A percentile compares a stretch with the other conserved stretches of the same genome.
phyloP scores from a whole-genome alignment of 2,888 invertebrate species.

The Drosophila sordidula region DNA sequence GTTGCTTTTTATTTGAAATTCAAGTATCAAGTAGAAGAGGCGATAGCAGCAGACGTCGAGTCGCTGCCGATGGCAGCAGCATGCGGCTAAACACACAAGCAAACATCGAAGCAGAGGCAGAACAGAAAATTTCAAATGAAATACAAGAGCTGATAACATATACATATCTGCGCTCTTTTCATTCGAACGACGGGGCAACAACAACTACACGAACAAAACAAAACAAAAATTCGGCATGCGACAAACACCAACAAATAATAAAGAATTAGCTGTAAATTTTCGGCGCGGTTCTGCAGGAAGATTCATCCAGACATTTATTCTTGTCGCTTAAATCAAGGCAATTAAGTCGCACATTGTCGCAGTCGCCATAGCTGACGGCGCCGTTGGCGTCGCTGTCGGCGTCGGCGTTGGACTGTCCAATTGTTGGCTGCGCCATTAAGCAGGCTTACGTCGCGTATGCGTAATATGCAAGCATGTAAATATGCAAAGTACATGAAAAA shows the following conservation, averaged over 20 bases:
- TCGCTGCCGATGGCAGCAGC: constrained; percentile 49
- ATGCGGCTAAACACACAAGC: constrained; percentile 58
- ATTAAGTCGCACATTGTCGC: constrained; percentile 25
- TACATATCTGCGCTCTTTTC: constrained; percentile 6
- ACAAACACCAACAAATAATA: constrained; percentile 32
- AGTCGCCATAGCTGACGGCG: neutral
- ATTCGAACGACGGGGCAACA: constrained; percentile 35
- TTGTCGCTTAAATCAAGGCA: constrained; percentile 36
- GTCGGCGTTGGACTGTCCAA: constrained; percentile 1
- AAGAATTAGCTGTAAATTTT: constrained; percentile 49
- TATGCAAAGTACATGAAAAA: constrained; percentile 33
- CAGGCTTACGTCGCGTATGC: constrained; percentile 52
- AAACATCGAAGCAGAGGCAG: constrained; percentile 41
- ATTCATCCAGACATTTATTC: constrained; percentile 18
- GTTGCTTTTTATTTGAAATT: constrained; percentile 77
- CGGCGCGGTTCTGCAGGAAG: constrained; percentile 32
- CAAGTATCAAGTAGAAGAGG: constrained; percentile 64
- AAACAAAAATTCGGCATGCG: constrained; percentile 22
- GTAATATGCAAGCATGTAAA: constrained; percentile 41
- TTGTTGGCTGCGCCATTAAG: constrained; percentile 28
- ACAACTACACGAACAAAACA: constrained; percentile 17
- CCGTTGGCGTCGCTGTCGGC: neutral
- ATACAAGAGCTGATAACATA: constrained; percentile 71
- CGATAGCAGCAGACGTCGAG: constrained; percentile 68
- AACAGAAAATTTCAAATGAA: constrained; percentile 49